phyloP scores from a whole-genome alignment of 2,888 invertebrate genomes.

The Rotaria magnacalcarata region DNA sequence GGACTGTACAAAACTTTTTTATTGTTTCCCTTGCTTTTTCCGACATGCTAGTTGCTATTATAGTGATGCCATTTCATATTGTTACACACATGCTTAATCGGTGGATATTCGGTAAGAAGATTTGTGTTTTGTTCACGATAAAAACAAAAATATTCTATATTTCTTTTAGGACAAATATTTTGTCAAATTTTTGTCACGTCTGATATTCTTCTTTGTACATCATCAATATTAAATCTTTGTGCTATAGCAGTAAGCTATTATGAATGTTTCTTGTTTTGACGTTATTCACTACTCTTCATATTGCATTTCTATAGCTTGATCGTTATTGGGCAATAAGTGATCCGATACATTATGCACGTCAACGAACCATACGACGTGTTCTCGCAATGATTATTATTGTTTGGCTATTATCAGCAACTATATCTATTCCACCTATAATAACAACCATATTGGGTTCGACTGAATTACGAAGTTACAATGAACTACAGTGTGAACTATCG shows the following conservation, averaged over 20 bases:
- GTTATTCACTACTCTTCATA: too few relatives aligned
- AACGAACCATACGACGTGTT: conserved; percentile 42
- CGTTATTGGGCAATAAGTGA: conserved; percentile 47
- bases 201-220: conserved; percentile 46
- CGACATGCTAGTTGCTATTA: conserved; percentile 43
- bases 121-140: too few relatives aligned
- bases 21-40: conserved; percentile 45
- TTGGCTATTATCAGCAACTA: conserved; percentile 40
- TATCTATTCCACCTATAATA: conserved; percentile 43
- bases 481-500: conserved; percentile 65
- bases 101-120: conserved; percentile 40
- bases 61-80: conserved; percentile 47
- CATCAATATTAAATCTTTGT: conserved; percentile 45
- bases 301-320: conserved; percentile 8
- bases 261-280: too few relatives aligned
- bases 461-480: conserved; percentile 30
- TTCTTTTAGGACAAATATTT: not conserved
- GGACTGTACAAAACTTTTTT: conserved; percentile 45
- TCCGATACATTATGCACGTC: conserved; percentile 44
- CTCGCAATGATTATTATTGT: conserved; percentile 41
- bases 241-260: conserved; percentile 36
- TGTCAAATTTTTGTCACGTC: conserved; percentile 45
- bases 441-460: not conserved
- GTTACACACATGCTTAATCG: conserved; percentile 35
- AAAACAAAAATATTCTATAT: not conserved